Conservation (phyloP, 2,113 vertebrate species). For the Pseudonaja textilis region DNA sequence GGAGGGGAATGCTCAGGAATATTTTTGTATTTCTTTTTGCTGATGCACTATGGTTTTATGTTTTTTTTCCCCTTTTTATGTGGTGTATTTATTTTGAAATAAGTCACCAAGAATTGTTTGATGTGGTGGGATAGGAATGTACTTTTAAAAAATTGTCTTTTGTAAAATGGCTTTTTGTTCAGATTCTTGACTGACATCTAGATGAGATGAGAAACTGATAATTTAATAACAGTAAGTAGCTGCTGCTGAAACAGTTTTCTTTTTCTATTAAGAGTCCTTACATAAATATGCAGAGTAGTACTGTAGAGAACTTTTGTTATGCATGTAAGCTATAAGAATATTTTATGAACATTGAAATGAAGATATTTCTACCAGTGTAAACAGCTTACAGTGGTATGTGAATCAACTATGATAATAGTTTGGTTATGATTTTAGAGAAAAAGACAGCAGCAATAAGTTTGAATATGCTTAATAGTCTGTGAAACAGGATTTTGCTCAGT, state of each 20-base stretch:
- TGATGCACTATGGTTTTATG: not conserved
- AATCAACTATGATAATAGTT: constrained; percentile 22
- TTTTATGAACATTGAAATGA: constrained; percentile 14
- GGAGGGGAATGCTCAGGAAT: not conserved
- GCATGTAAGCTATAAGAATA: not conserved
- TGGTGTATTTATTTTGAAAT: not conserved
- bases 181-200: not conserved
- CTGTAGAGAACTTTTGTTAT: not conserved
- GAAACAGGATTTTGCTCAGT: constrained; percentile 37
- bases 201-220: too few relatives aligned
- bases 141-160: not conserved
- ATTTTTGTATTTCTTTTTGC: not conserved
- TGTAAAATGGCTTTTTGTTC: not conserved
- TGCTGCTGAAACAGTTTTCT: not conserved
- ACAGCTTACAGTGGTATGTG: not conserved
- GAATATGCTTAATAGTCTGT: constrained; percentile 37
- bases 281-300: not conserved
- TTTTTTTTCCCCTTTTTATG: not conserved
- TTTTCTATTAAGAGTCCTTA: not conserved
- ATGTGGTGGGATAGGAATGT: not conserved
- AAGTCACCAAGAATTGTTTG: not conserved
- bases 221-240: not conserved
- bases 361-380: not conserved
- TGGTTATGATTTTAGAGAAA: constrained; percentile 10
- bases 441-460: constrained; percentile 29